Conservation (phyloP, 2,888 invertebrate species). For the Lobophora halterata region DNA sequence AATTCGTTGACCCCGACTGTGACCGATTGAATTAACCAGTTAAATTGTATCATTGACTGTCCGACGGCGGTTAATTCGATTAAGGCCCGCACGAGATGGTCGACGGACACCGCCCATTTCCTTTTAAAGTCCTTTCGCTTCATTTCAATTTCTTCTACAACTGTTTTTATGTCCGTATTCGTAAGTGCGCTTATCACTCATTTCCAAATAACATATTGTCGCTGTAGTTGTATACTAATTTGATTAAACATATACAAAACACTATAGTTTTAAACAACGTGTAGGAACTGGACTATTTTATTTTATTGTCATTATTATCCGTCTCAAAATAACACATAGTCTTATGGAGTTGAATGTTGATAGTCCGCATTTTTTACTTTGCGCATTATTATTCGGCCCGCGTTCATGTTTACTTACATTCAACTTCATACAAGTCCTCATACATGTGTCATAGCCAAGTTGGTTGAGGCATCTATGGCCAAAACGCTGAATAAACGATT, state of each 20-base stretch:
- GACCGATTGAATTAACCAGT: constrained; percentile 73
- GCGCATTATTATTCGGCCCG: constrained; percentile 48
- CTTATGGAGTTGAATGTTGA: constrained; percentile 34
- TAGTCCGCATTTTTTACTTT: constrained; percentile 42
- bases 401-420: constrained; percentile 45
- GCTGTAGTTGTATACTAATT: too few relatives aligned
- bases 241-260: too few relatives aligned
- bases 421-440: constrained; percentile 45
- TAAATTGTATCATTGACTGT: constrained; percentile 75
- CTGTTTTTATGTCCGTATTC: too few relatives aligned
- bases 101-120: constrained; percentile 44
- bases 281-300: too few relatives aligned
- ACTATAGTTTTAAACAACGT: too few relatives aligned
- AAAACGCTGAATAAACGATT: constrained; percentile 64
- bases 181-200: too few relatives aligned
- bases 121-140: constrained; percentile 43
- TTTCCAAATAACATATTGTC: too few relatives aligned
- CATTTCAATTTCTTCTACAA: constrained; percentile 22
- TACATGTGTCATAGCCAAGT: constrained; percentile 76
- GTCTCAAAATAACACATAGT: constrained; percentile 29
- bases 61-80: constrained; percentile 69
- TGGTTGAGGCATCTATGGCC: constrained; percentile 42
- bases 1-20: constrained; percentile 68
- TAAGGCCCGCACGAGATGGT: constrained; percentile 56
- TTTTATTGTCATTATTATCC: constrained; percentile 14